Percentiles rank a stretch among this genome's conserved stretches.
Conservation (phyloP, 2,113 vertebrate genomes). For the Dipodomys spectabilis region DNA sequence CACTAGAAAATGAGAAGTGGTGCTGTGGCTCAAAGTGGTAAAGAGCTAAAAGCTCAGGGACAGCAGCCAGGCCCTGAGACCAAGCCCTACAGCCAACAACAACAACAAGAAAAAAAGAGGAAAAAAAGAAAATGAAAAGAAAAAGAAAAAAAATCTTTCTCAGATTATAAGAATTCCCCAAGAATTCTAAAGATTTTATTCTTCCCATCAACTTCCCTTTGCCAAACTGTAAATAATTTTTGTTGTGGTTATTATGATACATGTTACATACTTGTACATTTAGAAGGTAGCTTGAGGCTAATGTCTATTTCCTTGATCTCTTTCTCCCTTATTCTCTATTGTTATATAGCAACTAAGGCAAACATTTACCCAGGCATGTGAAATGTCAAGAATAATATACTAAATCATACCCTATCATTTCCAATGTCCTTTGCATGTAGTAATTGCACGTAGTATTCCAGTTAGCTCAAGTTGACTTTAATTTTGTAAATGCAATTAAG, state of each 20-base stretch:
- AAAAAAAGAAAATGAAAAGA: no score
- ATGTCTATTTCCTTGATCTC: background rate
- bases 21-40: no score
- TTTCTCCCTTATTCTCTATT: background rate
- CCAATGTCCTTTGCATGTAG: background rate
- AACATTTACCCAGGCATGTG: background rate
- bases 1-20: no score
- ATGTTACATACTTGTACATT: background rate
- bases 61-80: no score
- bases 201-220: background rate
- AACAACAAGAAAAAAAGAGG: no score
- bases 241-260: background rate
- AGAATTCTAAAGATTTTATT: background rate
- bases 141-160: no score
- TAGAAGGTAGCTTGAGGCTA: background rate
- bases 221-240: background rate
- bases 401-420: background rate
- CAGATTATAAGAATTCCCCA: no score
- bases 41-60: no score
- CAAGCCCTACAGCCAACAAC: no score
- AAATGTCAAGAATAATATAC: background rate
- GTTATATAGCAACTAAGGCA: background rate
- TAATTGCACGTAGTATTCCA: background rate
- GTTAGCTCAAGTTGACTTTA: background rate
- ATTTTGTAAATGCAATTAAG: conserved; percentile 47